Conservation (phyloP, 2,888 invertebrate species). For the Plebejus anna region DNA sequence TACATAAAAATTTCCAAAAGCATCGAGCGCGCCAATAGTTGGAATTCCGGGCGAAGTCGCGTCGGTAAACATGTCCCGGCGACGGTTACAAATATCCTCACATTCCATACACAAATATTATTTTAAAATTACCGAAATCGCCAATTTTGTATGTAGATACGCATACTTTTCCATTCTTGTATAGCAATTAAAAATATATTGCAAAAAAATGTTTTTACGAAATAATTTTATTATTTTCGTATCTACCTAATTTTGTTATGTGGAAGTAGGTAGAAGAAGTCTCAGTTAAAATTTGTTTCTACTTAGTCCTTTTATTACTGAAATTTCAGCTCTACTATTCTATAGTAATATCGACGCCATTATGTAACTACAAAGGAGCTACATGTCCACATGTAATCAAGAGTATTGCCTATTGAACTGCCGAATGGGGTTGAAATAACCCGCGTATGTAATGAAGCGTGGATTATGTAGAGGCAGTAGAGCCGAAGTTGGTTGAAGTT, state of each 20-base stretch:
- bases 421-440: neutral
- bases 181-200: neutral
- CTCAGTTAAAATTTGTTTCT: too few species aligned
- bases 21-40: neutral
- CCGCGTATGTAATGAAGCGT: constrained; percentile 4
- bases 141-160: neutral
- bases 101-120: neutral
- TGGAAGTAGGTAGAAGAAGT: too few species aligned
- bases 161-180: neutral
- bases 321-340: too few species aligned
- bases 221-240: too few species aligned
- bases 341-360: too few species aligned
- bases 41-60: neutral
- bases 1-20: constrained; percentile 1
- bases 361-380: neutral
- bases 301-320: too few species aligned
- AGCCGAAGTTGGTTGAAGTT: constrained; percentile 5
- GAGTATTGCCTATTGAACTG: neutral
- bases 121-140: neutral
- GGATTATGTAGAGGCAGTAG: neutral
- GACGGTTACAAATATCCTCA: neutral
- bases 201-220: neutral
- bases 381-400: neutral
- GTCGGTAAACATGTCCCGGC: neutral
- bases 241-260: too few species aligned